Evolutionary conservation across 1,140 invertebrate genomes (phyloP), one percentile per base, ranked within the genome.

Genomic region (Macrocentrus cingulum): DNA sequence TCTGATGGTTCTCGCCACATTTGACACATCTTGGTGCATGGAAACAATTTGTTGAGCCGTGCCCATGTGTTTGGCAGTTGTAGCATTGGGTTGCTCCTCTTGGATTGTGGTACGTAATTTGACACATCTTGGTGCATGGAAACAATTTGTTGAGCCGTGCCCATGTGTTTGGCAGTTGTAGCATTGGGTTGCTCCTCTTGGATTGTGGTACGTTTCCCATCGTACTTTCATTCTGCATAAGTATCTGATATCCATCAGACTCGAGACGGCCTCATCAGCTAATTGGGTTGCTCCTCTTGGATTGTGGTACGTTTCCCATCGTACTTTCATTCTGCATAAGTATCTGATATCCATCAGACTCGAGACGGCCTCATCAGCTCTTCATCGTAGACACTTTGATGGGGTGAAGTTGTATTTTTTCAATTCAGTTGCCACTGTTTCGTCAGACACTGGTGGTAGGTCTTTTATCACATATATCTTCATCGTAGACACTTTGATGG

Each of bases 41-140:
- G 2, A 44, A 32, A 37, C 60, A 62, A 25, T 55, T 34, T 9
- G 1, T 13, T 4, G 60, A 37, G 0, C 56, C 60, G 45, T 62
- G 60, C 9, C 41, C 41, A 23, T 55, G 59, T 23, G 11, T 20
- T 50, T 59, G 50, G 45, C 56, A 62, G 29, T 50, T 25, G 29
- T 62, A 57, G 16, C 60, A 62, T 16, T 58, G 60, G 0, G 60
- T 51, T n/a, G 16, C 29, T 42, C 39, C 23, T 44, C 34, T 50
- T 18, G 36, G 37, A 29, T 59, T 62, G 36, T 44, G 49, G 22
- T 62, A 62, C n/a, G n/a, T n/a, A n/a, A n/a, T n/a, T n/a, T n/a
- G n/a, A n/a, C n/a, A n/a, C n/a, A n/a, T n/a, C n/a, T n/a, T n/a
- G n/a, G n/a, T n/a, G n/a, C n/a, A n/a, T n/a, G n/a, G n/a, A n/a